Percentiles rank a stretch among this genome's conserved stretches.
Evolutionary conservation across 2,797 vertebrate genomes (phyloP).

Genomic region (Enteromius viviparus): DNA sequence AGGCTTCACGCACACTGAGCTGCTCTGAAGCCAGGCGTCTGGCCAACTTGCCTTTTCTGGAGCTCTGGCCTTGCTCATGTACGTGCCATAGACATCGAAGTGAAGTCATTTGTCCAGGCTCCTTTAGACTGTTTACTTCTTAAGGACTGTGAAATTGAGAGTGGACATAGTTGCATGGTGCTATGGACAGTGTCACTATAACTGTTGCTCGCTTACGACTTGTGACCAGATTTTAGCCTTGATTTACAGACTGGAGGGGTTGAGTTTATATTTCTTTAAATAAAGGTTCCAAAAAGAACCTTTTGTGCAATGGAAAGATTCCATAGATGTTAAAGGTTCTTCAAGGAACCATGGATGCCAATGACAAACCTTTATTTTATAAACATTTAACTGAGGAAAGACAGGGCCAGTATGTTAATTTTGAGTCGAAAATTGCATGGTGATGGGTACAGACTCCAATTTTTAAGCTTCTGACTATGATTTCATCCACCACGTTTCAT

Average conservation of each 20-base stretch:
- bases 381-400: neutral
- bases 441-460: neutral
- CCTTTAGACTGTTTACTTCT: conserved; percentile 47
- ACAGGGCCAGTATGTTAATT: neutral
- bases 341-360: neutral
- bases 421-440: neutral
- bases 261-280: neutral
- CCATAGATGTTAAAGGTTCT: neutral
- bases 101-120: conserved; percentile 55
- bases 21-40: neutral
- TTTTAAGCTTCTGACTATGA: neutral
- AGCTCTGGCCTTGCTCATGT: conserved; percentile 12
- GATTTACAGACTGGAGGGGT: neutral
- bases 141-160: conserved; percentile 24
- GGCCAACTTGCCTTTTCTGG: conserved; percentile 29
- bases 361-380: neutral
- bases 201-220: neutral
- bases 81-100: neutral
- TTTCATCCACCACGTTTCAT: neutral
- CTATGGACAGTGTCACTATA: neutral
- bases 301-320: neutral
- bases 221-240: neutral
- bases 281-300: neutral
- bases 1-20: neutral
- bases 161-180: neutral